Evolutionary conservation across 2,797 vertebrate genomes (phyloP), one percentile per base, ranked within the genome.

Genomic region (Hypotaenidia philippensis): DNA sequence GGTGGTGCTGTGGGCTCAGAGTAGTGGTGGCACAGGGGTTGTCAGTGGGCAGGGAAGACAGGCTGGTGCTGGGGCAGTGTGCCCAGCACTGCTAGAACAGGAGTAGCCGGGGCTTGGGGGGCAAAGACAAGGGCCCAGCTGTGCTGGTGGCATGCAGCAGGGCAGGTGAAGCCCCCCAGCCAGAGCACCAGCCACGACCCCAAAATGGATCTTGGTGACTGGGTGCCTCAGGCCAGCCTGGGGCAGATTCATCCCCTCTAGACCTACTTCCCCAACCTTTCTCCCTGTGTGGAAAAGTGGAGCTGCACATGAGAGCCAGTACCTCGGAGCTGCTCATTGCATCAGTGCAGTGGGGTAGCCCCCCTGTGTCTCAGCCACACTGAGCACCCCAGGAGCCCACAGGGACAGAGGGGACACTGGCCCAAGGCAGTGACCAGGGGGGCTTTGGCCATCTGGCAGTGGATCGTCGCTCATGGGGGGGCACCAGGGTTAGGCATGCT

Each of bases 331-430:
- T 17, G 25, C 22, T 23, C 5, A 2, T 16, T 0, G 0, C 21
- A 9, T n/a, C 5, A 1, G 23, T 2, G 12, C 2, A 1, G n/a
- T 10, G 1, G 4, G n/a, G 36, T 2, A 1, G 26, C 31, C 14
- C 3, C 34, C 14, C 59, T 31, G 8, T 12, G 25, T 23, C 18
- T 1, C 1, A 1, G 27, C 20, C 44, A 44, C 25, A 8, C 4
- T 10, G 6, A n/a, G n/a, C 21, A 19, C 23, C 18, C 11, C 5
- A 10, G 47, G 53, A 89, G 16, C n/a, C 17, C 17, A 23, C 5
- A 3, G 40, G 52, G 13, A 9, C 0, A 0, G 38, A 26, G 23
- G 13, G 11, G 13, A 6, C 22, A 26, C 8, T 0, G 1, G 19
- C 22, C 25, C 5, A 4, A 50, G 44, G 29, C 4, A 4, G 49